phyloP scores from a whole-genome alignment of 2,113 vertebrate species.

The Gymnobelideus leadbeateri region DNA sequence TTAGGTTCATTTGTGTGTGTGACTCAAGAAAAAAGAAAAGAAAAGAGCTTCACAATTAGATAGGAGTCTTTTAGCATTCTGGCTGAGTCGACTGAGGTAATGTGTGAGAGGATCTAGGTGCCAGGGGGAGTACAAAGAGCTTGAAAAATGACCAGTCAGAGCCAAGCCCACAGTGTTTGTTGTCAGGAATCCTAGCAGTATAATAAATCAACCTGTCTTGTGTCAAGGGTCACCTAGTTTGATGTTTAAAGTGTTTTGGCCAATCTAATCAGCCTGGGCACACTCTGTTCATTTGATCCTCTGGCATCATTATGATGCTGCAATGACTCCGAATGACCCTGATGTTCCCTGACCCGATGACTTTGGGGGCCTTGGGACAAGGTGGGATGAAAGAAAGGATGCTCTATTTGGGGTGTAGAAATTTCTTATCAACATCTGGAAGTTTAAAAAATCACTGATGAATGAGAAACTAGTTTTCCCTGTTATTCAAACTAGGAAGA shows the following conservation, averaged over 20 bases:
- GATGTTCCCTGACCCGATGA: neutral
- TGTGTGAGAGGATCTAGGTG: slow-evolving; percentile 68
- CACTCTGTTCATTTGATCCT: slow-evolving; percentile 18
- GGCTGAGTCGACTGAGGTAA: slow-evolving; percentile 66
- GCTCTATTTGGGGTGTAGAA: too few species aligned
- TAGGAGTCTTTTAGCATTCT: slow-evolving; percentile 77
- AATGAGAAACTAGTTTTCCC: neutral
- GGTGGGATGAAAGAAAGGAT: neutral
- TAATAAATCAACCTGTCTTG: slow-evolving; percentile 84
- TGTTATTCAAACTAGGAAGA: neutral
- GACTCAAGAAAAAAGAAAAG: slow-evolving; percentile 48
- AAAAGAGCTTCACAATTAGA: neutral
- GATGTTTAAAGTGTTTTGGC: slow-evolving; percentile 70
- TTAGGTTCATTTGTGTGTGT: slow-evolving; percentile 39
- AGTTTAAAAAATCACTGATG: neutral
- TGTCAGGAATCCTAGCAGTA: slow-evolving; percentile 77
- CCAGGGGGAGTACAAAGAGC: slow-evolving; percentile 75
- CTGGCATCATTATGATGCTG: neutral
- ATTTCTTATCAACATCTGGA: rapidly evolving
- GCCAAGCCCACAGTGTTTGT: slow-evolving; percentile 56
- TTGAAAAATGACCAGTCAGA: slow-evolving; percentile 84
- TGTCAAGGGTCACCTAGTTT: slow-evolving; percentile 77
- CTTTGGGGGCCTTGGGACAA: slow-evolving; percentile 26
- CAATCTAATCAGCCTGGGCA: slow-evolving; percentile 71
- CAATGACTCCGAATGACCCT: neutral